Conservation (phyloP, 2,113 vertebrate genomes). For the Clarias macrocephalus region DNA sequence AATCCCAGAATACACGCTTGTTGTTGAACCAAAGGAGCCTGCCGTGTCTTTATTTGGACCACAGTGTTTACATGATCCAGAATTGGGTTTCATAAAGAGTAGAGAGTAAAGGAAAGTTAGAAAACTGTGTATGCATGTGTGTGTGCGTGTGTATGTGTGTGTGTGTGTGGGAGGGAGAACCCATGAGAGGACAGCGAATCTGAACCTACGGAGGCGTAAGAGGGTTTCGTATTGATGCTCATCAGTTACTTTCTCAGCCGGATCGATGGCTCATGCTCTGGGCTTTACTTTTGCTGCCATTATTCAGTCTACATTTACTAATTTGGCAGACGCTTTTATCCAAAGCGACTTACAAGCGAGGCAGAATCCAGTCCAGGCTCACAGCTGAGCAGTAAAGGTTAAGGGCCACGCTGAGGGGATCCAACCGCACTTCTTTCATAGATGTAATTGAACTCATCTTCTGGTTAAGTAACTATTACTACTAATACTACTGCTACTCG, state of each 20-base stretch:
- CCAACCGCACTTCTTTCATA: background rate
- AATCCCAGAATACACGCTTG: slow-evolving; percentile 15
- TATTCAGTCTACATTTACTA: slow-evolving; percentile 32
- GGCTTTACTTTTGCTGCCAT: slow-evolving; percentile 36
- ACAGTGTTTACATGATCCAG: background rate
- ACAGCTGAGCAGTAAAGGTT: background rate
- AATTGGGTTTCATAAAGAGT: no score
- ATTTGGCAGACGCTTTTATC: slow-evolving; percentile 32
- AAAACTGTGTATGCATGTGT: background rate
- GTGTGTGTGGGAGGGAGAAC: slow-evolving; percentile 8
- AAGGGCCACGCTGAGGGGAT: slow-evolving; percentile 3
- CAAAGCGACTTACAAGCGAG: slow-evolving; percentile 23
- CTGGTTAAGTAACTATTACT: background rate
- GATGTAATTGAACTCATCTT: background rate
- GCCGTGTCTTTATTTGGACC: slow-evolving; percentile 13
- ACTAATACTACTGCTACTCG: no score
- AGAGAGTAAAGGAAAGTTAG: background rate
- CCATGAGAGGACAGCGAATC: background rate
- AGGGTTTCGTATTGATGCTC: slow-evolving; percentile 28
- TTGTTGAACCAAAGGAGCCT: background rate
- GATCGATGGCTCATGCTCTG: slow-evolving; percentile 35
- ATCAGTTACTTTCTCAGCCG: slow-evolving; percentile 32
- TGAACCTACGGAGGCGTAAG: slow-evolving; percentile 6
- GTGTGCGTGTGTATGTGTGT: background rate
- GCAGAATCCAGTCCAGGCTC: background rate